Evolutionary conservation across 2,888 invertebrate genomes (phyloP).

Genomic region (Nephrotoma guestfalica): DNA sequence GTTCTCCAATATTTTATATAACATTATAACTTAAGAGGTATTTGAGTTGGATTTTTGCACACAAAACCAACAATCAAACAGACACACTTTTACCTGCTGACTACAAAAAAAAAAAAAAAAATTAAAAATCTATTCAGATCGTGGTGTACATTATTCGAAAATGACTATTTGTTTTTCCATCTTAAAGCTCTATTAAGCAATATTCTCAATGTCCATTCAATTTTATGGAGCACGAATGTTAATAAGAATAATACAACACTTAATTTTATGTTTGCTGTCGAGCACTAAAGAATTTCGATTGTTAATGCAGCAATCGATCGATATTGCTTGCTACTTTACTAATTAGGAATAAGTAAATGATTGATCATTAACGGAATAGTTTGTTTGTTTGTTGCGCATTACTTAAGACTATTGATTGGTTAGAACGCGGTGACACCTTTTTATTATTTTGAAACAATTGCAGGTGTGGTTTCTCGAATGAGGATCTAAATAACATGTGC

Average conservation of each 20-base stretch:
- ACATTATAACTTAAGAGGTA: not conserved
- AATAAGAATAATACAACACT: not conserved
- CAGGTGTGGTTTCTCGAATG: not conserved
- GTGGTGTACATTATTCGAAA: not conserved
- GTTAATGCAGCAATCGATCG: not conserved
- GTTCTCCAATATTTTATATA: not conserved
- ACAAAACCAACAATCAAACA: not conserved
- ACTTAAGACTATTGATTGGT: not conserved
- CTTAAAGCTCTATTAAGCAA: not conserved
- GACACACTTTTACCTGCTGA: not conserved
- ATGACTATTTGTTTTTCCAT: not conserved
- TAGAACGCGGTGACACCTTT: not conserved
- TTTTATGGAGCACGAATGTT: not conserved
- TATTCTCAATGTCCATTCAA: not conserved
- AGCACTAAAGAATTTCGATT: not conserved
- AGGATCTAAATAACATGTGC: not conserved
- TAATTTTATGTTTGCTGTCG: not conserved
- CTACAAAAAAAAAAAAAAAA: not conserved
- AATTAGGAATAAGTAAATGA: not conserved
- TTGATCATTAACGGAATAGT: not conserved
- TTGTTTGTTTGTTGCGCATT: not conserved
- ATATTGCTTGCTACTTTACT: not conserved
- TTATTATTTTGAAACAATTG: not conserved
- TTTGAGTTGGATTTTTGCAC: not conserved
- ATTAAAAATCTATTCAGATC: not conserved